phyloP scores from a whole-genome alignment of 92 coral and sea anemone genomes.

The Muricea muricata region DNA sequence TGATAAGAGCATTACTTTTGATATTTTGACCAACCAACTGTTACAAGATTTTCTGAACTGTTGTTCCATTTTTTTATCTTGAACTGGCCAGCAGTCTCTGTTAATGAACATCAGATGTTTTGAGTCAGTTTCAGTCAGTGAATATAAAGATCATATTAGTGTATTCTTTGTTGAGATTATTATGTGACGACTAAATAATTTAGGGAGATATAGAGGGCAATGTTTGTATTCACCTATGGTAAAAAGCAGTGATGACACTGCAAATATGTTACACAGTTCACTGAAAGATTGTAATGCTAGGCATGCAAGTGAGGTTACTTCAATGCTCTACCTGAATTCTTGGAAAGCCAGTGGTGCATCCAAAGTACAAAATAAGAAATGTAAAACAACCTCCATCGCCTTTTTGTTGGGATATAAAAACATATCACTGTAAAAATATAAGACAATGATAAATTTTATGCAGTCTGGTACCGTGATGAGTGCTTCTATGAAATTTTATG shows the following conservation, averaged over 20 bases:
- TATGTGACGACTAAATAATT: too few species aligned
- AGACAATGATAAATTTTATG: neutral
- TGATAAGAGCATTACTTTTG: slow-evolving; percentile 67
- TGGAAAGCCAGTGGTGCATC: slow-evolving; percentile 89
- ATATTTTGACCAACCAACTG: slow-evolving; percentile 82
- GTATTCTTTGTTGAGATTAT: too few species aligned
- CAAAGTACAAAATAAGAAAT: slow-evolving; percentile 80
- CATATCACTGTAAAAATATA: slow-evolving; percentile 93
- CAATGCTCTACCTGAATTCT: slow-evolving; percentile 79
- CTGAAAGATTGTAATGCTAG: too few species aligned
- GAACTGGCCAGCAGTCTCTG: slow-evolving; percentile 97
- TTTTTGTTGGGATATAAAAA: slow-evolving; percentile 91
- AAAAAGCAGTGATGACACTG: too few species aligned
- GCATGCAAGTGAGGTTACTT: too few species aligned
- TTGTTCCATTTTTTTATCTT: slow-evolving; percentile 86
- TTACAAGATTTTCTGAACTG: slow-evolving; percentile 91
- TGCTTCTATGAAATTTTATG: too few species aligned
- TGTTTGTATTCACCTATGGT: too few species aligned
- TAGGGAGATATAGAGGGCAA: too few species aligned
- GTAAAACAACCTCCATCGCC: slow-evolving; percentile 97
- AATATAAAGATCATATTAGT: neutral
- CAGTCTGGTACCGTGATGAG: too few species aligned
- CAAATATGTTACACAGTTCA: too few species aligned
- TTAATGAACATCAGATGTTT: neutral
- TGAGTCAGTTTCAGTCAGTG: too few species aligned